These are phyloP conservation scores for Caloenas nicobarica DNA, from an alignment of 2,113 vertebrate species.

Conservation along the genomic window DNA sequence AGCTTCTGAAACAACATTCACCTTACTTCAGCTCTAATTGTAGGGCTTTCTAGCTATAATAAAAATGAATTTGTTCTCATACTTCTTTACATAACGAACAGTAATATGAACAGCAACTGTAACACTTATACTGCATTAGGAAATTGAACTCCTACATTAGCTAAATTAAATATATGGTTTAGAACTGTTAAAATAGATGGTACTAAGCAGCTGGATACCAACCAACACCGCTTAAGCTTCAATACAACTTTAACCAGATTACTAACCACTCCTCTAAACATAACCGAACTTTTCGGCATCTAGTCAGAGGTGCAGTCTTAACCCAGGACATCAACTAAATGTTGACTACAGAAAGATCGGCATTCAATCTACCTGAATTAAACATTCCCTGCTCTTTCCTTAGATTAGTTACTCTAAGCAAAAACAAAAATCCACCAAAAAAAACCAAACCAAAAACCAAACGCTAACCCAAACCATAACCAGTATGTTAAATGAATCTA, in stretches of 20 bases:
- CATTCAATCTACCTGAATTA: not conserved
- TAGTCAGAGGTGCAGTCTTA: not conserved
- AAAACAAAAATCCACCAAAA: too few species aligned
- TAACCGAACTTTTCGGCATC: not conserved
- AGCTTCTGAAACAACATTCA: not conserved
- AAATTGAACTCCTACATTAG: not conserved
- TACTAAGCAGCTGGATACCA: not conserved
- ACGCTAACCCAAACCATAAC: not conserved
- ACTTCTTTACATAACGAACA: not conserved
- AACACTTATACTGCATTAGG: not conserved
- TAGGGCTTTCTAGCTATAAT: not conserved
- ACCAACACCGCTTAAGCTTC: not conserved
- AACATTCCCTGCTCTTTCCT: not conserved
- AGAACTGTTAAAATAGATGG: not conserved
- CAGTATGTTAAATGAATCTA: not conserved
- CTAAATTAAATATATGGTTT: not conserved
- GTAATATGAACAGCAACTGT: not conserved
- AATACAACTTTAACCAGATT: not conserved
- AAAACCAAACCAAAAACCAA: too few species aligned
- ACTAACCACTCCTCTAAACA: not conserved
- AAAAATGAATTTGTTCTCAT: not conserved
- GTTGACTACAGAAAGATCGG: not conserved
- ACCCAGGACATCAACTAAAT: not conserved
- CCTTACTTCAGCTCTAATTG: not conserved
- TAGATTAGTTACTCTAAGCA: not conserved